A percentile compares a stretch with the other conserved stretches of the same genome.
phyloP scores from a whole-genome alignment of 2,888 invertebrate species.

The Hermaeophaga mercurialis region DNA sequence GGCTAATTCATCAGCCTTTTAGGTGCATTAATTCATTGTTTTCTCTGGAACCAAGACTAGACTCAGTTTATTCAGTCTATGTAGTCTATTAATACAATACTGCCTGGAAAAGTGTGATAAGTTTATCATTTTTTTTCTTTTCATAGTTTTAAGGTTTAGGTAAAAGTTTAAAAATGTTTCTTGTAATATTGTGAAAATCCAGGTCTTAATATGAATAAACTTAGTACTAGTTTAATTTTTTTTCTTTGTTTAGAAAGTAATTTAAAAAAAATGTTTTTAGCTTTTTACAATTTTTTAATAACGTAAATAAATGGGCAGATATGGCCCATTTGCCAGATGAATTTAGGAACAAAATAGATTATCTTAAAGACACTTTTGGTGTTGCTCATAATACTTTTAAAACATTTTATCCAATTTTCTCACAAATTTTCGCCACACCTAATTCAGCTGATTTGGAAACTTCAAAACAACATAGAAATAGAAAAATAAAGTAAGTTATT shows the following conservation, averaged over 20 bases:
- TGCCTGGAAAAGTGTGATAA: too few species aligned
- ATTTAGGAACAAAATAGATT: conserved; percentile 81
- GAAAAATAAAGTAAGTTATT: conserved; percentile 64
- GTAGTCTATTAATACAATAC: too few species aligned
- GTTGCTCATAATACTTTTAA: conserved; percentile 94
- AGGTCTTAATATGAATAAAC: background rate
- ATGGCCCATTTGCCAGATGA: conserved; percentile 88
- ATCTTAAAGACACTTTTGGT: conserved; percentile 87
- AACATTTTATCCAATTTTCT: conserved; percentile 87
- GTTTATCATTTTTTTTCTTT: too few species aligned
- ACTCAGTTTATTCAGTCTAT: too few species aligned
- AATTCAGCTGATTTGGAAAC: conserved; percentile 58
- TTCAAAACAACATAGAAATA: conserved; percentile 62
- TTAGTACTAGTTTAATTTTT: background rate
- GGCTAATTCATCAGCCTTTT: too few species aligned
- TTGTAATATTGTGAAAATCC: background rate
- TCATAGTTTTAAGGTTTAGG: too few species aligned
- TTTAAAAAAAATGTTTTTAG: conserved; percentile 65
- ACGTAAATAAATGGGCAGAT: conserved; percentile 94
- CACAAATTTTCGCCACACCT: conserved; percentile 81
- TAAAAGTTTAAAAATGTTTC: too few species aligned
- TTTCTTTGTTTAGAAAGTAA: too few species aligned
- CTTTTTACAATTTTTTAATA: conserved; percentile 90
- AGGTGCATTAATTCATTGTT: too few species aligned
- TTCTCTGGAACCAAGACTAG: too few species aligned